These are phyloP conservation scores for Discoglossus pictus DNA, from an alignment of 2,797 vertebrate genomes.

Conservation along the genomic window DNA sequence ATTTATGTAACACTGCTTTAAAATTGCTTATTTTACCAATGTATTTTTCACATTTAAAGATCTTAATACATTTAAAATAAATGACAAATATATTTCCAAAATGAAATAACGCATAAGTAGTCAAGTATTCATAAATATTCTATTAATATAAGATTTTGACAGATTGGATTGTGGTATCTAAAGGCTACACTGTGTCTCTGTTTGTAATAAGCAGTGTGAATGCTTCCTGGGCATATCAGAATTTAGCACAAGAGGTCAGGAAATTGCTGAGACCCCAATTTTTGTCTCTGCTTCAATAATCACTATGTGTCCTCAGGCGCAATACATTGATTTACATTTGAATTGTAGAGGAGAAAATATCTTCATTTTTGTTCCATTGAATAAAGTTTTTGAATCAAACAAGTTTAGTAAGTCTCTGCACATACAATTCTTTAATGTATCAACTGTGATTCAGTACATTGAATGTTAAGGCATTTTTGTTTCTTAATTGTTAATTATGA, in stretches of 20 bases:
- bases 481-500: no score
- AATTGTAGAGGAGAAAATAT: slow-evolving; percentile 38
- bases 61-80: slow-evolving; percentile 10
- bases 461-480: no score
- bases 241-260: slow-evolving; percentile 43
- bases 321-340: slow-evolving; percentile 42
- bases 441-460: no score
- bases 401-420: background rate
- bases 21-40: no score
- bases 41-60: no score
- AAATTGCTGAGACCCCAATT: slow-evolving; percentile 48
- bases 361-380: slow-evolving; percentile 17
- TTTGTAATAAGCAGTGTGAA: slow-evolving; percentile 38
- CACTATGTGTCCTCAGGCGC: slow-evolving; percentile 19
- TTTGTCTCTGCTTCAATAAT: slow-evolving; percentile 41
- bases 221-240: slow-evolving; percentile 39
- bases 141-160: slow-evolving; percentile 33
- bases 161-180: slow-evolving; percentile 31
- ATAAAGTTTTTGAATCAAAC: slow-evolving; percentile 23
- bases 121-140: slow-evolving; percentile 27
- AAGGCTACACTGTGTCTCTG: slow-evolving; percentile 28
- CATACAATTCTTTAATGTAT: no score
- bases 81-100: slow-evolving; percentile 13
- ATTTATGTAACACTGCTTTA: no score
- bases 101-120: slow-evolving; percentile 13